Base-by-base conservation (phyloP, 2,113 vertebrate genomes). In the Zosterops borbonicus region DNA sequence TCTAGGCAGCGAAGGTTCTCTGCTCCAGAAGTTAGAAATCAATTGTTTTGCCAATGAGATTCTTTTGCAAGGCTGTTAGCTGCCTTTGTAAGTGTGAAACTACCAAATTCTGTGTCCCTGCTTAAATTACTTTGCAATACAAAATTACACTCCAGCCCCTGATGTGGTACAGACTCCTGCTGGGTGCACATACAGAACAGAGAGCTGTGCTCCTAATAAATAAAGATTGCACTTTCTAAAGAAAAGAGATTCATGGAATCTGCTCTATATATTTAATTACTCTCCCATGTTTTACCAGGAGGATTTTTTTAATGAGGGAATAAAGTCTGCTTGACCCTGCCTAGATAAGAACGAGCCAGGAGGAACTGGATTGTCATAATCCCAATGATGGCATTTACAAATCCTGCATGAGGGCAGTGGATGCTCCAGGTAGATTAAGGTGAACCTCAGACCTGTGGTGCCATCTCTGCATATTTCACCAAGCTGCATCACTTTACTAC, bases 21-120 rank as follows among this genome's bases (percentile, higher is more conserved):
- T 67, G 68, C 79, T 93, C 60, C 58, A 86, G 53, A 95, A 90
- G 71, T 87, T 87, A n/a, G 64, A 92, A 95, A 95, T 94, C 96
- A 94, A 83, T 96, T 95, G 88, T 92, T 94, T 93, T 96, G 79
- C 83, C 75, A 22, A 78, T 52, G 39, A 93, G 82, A 80, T 83
- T 55, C 68, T 88, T 94, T 64, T 44, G 47, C 22, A 41, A 85
- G 52, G 80, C 58, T 83, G 76, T 92, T 92, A 74, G 59, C 60
- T 93, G 79, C 68, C 44, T 83, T 24, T 73, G 18, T 42, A 80
- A 91, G 76, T 88, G 59, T 95, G 83, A 96, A 95, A 94, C 35
- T 74, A 86, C 60, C 35, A 49, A 67, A 86, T 88, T 86, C 82
- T 4, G 15, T 79, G 82, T 65, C 73, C 64, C 64, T 67, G 56